Evolutionary conservation across 2,113 vertebrate species (phyloP), one percentile per base, ranked within the genome.

Genomic region (Fregetta grallaria): DNA sequence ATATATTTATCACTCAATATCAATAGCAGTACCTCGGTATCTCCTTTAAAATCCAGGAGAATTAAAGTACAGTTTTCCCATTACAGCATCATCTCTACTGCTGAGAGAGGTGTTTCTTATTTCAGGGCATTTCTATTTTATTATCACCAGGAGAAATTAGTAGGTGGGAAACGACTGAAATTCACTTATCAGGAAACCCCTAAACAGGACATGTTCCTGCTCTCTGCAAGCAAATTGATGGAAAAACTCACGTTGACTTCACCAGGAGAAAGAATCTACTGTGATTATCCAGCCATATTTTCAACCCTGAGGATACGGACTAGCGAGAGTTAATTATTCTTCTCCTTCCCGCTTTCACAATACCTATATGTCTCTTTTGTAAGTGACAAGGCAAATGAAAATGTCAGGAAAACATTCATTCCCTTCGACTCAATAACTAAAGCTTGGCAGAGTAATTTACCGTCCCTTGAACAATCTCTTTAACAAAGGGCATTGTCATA

Each of bases 371-470:
- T 96, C 88, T 94, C 91, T 76, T 97, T 98, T 97, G 94, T 95
- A 79, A 94, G 63, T 84, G 88, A 88, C 94, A 97, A 96, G 92
- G 96, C 97, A 97, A 96, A 97, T 88, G 93, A 95, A 98, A 98
- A 98, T 94, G 96, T 82, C 94, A 98, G 97, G 96, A 98, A 98
- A 97, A 93, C 74, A 88, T 88, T 97, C 93, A 94, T 98, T 96
- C 91, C 62, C 80, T 96, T 94, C 11, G 20, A 90, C 93, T 94
- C 93, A 95, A 86, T 89, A 96, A 75, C 91, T 96, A 88, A 93
- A 95, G 87, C 84, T 97, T 98, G 97, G 94, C 92, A 95, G 95
- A 94, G 92, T 95, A 96, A 97, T 94, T 96, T 95, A 95, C 90
- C 56, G 8, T 97, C 97, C 95, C 92, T 95, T 71, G 91, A 97